Evolutionary conservation across 2,797 vertebrate species (phyloP).

Genomic region (Trachops cirrhosus): DNA sequence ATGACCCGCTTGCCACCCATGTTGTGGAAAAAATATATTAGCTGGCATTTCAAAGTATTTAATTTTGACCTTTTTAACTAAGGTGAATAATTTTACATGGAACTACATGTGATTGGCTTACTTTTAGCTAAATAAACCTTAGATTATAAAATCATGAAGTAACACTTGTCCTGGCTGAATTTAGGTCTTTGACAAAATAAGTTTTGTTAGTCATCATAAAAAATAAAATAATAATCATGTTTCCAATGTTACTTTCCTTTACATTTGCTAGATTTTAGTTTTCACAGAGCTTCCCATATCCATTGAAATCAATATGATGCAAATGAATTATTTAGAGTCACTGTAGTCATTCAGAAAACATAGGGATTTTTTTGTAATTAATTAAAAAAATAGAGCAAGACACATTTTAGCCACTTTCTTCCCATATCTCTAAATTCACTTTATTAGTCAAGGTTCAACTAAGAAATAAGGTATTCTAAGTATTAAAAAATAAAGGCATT

Average conservation of each 20-base stretch:
- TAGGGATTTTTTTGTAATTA: not conserved
- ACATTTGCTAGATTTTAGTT: not conserved
- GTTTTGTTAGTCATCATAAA: not conserved
- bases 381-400: not conserved
- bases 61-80: not conserved
- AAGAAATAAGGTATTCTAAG: not conserved
- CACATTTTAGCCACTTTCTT: not conserved
- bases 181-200: not conserved
- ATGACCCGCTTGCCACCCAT: fast-evolving
- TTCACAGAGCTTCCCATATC: not conserved
- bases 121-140: not conserved
- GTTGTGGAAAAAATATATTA: not conserved
- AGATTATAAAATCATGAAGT: not conserved
- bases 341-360: not conserved
- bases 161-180: not conserved
- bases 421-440: not conserved
- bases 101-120: not conserved
- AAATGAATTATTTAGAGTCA: not conserved
- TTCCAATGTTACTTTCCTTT: not conserved
- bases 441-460: not conserved
- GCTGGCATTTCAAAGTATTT: not conserved
- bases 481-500: not conserved
- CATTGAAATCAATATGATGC: not conserved
- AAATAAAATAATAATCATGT: not conserved
- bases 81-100: not conserved